These are phyloP conservation scores for Sinonovacula constricta DNA, from an alignment of 1,140 invertebrate genomes.

Conservation along the genomic window DNA sequence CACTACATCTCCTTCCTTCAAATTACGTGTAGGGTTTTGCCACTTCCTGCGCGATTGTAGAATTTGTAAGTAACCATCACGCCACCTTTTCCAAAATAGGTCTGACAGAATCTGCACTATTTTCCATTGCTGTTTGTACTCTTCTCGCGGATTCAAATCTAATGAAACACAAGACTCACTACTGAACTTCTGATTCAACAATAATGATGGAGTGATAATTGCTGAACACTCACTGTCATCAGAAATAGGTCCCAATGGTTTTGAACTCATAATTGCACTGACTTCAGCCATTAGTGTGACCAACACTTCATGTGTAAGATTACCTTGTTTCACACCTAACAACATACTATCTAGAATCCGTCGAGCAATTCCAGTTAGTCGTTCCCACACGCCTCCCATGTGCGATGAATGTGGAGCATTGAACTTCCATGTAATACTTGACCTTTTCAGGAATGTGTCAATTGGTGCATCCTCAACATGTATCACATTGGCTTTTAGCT, in stretches of 20 bases:
- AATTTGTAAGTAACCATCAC: slow-evolving; percentile 17
- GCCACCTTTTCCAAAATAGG: slow-evolving; percentile 38
- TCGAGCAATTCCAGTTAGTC: no score
- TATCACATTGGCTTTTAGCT: not conserved
- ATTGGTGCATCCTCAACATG: not conserved
- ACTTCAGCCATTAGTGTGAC: slow-evolving; percentile 56
- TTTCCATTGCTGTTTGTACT: slow-evolving; percentile 19
- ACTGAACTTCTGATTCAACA: slow-evolving; percentile 13
- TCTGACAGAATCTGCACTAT: no score
- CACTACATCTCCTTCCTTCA: no score
- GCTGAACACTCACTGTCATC: slow-evolving; percentile 34
- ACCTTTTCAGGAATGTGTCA: not conserved
- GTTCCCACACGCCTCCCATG: no score
- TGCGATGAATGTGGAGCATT: no score
- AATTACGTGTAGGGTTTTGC: no score
- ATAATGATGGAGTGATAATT: slow-evolving; percentile 5
- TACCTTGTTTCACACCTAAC: not conserved
- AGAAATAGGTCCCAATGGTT: slow-evolving; percentile 50
- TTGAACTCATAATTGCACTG: slow-evolving; percentile 47
- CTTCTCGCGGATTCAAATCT: not conserved
- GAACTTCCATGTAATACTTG: slow-evolving; percentile 15
- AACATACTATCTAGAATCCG: slow-evolving; percentile 59
- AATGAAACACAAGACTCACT: not conserved
- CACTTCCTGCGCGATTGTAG: no score
- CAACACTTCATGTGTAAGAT: no score